Percentiles rank a stretch among this genome's conserved stretches.
Evolutionary conservation across 1,140 invertebrate species (phyloP).

Genomic region (Polypedilum pembai): DNA sequence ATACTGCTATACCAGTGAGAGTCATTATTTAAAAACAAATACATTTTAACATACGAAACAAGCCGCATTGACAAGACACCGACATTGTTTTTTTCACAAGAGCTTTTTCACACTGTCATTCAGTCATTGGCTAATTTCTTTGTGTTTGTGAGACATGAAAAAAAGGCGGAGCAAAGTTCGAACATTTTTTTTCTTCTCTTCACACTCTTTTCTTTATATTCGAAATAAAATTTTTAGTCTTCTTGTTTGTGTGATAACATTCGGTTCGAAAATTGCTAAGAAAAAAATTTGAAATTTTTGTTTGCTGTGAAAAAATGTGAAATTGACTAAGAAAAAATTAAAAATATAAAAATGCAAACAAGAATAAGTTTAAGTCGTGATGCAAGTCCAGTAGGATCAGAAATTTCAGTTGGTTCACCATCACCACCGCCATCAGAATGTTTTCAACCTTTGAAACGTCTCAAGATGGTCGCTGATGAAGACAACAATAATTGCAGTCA

Average conservation of each 20-base stretch:
- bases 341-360: conserved; percentile 19
- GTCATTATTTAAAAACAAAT: background rate
- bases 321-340: background rate
- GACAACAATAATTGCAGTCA: conserved; percentile 6
- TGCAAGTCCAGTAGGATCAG: conserved; percentile 51
- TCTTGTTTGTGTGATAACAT: conserved; percentile 22
- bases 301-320: conserved; percentile 10
- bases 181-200: background rate
- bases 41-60: background rate
- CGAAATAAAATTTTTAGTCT: conserved; percentile 21
- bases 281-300: background rate
- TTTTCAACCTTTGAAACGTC: conserved; percentile 74
- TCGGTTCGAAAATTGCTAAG: conserved; percentile 1
- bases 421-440: conserved; percentile 53
- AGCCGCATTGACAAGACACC: background rate
- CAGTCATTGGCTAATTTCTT: background rate
- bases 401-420: conserved; percentile 66
- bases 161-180: background rate
- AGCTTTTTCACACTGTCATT: background rate
- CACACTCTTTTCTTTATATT: background rate
- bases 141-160: background rate
- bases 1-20: background rate
- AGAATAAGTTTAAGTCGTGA: conserved; percentile 4
- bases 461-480: conserved; percentile 62
- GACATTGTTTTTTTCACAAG: background rate